These are phyloP conservation scores for Aurelia sp. DNA, from an alignment of 30 jellyfish, hydroid and myxozoan species.

Conservation along the genomic window DNA sequence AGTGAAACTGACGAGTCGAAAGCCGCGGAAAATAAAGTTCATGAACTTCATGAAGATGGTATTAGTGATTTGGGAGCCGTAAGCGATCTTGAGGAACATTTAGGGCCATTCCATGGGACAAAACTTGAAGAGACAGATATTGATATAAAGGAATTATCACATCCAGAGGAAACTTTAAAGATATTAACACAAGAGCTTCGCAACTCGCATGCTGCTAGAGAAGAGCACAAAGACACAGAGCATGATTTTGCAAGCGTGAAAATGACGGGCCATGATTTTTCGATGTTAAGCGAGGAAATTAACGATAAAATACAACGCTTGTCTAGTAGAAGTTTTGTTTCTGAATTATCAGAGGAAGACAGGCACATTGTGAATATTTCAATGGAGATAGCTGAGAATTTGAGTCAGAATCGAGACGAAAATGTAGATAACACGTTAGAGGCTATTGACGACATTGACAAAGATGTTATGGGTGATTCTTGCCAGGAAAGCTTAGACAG, in stretches of 20 bases:
- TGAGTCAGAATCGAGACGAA: conserved; percentile 19
- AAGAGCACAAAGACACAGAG: conserved; percentile 3
- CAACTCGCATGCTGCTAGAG: not conserved
- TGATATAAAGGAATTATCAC: conserved; percentile 56
- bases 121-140: conserved; percentile 62
- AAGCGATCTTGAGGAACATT: conserved; percentile 42
- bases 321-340: conserved; percentile 42
- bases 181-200: conserved; percentile 51
- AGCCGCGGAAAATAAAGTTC: not conserved
- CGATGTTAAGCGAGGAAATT: conserved; percentile 45
- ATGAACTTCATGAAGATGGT: conserved; percentile 5
- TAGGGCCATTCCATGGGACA: conserved; percentile 76
- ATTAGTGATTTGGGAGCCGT: conserved; percentile 32
- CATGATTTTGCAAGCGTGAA: not conserved
- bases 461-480: not conserved
- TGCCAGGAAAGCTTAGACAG: not conserved
- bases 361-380: conserved; percentile 62
- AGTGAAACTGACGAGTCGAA: not conserved
- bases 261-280: conserved; percentile 54
- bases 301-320: conserved; percentile 41
- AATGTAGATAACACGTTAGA: not conserved
- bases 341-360: conserved; percentile 69
- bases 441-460: not conserved
- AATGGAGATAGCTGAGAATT: conserved; percentile 71
- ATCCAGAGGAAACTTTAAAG: conserved; percentile 69